Evolutionary conservation across 1,140 invertebrate genomes (phyloP).

Genomic region (Tetramorium simillimum): DNA sequence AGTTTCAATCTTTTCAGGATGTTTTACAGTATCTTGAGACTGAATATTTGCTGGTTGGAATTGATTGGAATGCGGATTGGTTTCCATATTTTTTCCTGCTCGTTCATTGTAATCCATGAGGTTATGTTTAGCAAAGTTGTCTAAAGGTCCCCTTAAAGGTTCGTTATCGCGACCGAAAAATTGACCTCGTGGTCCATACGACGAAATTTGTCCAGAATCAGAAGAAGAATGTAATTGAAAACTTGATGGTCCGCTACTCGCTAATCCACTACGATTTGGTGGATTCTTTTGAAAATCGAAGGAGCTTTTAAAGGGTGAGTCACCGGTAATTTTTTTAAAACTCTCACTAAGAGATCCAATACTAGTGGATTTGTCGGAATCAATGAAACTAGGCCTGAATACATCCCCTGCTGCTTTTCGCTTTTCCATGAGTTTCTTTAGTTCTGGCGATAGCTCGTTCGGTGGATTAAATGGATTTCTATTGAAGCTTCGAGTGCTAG

Average conservation of each 20-base stretch:
- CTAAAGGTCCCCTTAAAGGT: constrained; percentile 28
- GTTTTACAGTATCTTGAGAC: constrained; percentile 11
- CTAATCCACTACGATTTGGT: not conserved
- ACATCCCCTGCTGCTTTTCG: constrained; percentile 79
- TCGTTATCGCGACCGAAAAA: not conserved
- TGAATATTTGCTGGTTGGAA: constrained; percentile 42
- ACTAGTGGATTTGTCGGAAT: constrained; percentile 74
- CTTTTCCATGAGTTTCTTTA: constrained; percentile 83
- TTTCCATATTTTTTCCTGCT: constrained; percentile 28
- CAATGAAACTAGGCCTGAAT: constrained; percentile 81
- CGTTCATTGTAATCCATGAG: constrained; percentile 28
- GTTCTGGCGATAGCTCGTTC: constrained; percentile 79
- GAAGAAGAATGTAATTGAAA: constrained; percentile 25
- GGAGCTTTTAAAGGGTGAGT: constrained; percentile 75
- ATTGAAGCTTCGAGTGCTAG: constrained; percentile 54
- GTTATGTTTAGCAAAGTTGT: constrained; percentile 18
- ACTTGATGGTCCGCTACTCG: not conserved
- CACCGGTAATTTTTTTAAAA: constrained; percentile 82
- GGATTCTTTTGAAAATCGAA: constrained; percentile 57
- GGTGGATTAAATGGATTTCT: constrained; percentile 70
- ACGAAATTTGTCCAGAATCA: not conserved
- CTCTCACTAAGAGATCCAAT: constrained; percentile 82
- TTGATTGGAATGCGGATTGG: not conserved
- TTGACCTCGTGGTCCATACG: constrained; percentile 1
- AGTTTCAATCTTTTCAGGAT: constrained; percentile 14